Evolutionary conservation across 1,140 invertebrate genomes (phyloP).

Genomic region (Zaprionus taronus): DNA sequence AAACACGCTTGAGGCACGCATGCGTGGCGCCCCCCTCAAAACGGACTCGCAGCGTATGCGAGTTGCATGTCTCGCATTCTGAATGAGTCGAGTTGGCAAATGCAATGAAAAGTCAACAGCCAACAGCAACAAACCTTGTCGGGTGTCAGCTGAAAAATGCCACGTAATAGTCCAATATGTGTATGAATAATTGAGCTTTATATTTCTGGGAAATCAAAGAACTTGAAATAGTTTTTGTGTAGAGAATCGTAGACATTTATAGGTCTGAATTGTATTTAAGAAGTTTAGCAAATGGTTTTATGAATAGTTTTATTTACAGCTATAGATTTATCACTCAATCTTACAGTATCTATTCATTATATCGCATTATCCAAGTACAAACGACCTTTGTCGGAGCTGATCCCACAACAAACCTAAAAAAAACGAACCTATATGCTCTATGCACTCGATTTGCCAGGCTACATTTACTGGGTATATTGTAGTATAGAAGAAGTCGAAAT

Average conservation of each 20-base stretch:
- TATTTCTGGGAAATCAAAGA: not conserved
- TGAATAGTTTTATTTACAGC: too few species aligned
- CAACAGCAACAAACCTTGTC: not conserved
- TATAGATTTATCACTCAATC: too few species aligned
- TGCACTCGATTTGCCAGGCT: not conserved
- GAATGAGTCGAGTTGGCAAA: conserved; percentile 26
- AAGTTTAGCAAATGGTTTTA: too few species aligned
- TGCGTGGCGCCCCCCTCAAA: conserved; percentile 53
- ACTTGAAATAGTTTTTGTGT: not conserved
- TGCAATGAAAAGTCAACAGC: not conserved
- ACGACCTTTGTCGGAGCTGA: not conserved
- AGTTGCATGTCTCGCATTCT: conserved; percentile 39
- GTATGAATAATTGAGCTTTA: not conserved
- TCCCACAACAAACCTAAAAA: too few species aligned
- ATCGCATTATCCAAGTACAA: not conserved
- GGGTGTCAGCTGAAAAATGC: conserved; percentile 4
- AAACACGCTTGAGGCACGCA: conserved; percentile 37
- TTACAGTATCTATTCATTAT: too few species aligned
- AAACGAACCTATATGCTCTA: not conserved
- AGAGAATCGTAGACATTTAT: not conserved
- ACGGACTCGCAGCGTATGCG: not conserved
- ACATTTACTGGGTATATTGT: not conserved
- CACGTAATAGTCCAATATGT: not conserved
- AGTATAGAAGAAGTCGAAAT: not conserved
- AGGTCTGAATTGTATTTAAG: too few species aligned